Base-by-base conservation (phyloP, 2,113 vertebrate species). In the Dunckerocampus dactyliophorus region DNA sequence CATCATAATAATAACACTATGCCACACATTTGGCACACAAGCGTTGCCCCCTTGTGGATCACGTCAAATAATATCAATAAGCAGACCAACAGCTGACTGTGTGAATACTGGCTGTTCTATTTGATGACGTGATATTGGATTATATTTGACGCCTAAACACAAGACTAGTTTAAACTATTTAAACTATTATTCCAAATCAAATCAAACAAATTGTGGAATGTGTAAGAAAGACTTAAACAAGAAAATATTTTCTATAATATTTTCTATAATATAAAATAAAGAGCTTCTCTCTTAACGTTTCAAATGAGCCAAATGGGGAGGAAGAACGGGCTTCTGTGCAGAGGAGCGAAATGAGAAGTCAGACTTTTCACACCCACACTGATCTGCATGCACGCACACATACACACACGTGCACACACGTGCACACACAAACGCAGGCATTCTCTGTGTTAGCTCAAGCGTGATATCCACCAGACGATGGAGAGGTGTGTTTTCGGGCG, bases 31-130 rank as follows among this genome's bases (percentile, higher is more conserved):
- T 53, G 61, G 62, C 62, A 71, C 65, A 68, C 55, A 62, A 65
- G 79, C 46, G 73, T 81, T 79, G 81, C 87, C 87, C 85, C 78
- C 79, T 87, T 70, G 83, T 88, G 87, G 86, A 79, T n/a, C 46
- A 19, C 58, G 28, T 57, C 46, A 50, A 47, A 56, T 59, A 24
- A 49, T 9, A 48, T 11, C 54, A 79, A 59, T 8, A 34, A 34
- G 31, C 45, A 55, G 47, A 46, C 42, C 21, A 58, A 24, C 20
- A 17, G n/a, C 69, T 67, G 61, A n/a, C n/a, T n/a, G n/a, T n/a
- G n/a, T n/a, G n/a, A 42, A 19, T 20, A 59, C 60, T 50, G 43
- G 22, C 54, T 34, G 55, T 37, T 37, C 19, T 15, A 56, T 56
- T 56, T 56, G n/a, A 42, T 42, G n/a, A 55, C 4, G 2, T 12